A percentile compares a stretch with the other conserved stretches of the same genome.
Evolutionary conservation across 2,113 vertebrate species (phyloP).

Genomic region (Triplophysa siluroides): DNA sequence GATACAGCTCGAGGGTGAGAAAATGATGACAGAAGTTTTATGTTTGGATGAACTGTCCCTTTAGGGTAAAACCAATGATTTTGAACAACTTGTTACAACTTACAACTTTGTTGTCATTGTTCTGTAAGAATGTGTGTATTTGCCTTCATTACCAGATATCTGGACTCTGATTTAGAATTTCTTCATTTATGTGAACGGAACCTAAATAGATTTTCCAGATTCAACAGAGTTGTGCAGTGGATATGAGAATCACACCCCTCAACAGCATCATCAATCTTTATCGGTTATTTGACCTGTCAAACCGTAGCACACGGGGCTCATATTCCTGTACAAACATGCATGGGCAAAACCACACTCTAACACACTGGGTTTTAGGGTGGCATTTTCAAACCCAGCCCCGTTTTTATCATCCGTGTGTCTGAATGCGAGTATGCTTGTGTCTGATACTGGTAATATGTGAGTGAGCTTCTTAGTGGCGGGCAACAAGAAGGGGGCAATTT

Average conservation of each 20-base stretch:
- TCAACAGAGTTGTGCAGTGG: not conserved
- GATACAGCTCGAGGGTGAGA: too few species aligned
- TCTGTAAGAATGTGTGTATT: slow-evolving; percentile 9
- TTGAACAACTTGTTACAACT: slow-evolving; percentile 7
- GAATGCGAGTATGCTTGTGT: slow-evolving; percentile 40
- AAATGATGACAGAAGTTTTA: too few species aligned
- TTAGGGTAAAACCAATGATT: too few species aligned
- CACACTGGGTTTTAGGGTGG: not conserved
- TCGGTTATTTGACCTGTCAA: slow-evolving; percentile 31
- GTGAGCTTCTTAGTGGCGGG: slow-evolving; percentile 44
- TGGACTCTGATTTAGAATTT: not conserved
- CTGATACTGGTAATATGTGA: slow-evolving; percentile 12
- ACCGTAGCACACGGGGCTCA: not conserved
- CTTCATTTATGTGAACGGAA: not conserved
- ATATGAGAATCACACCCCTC: not conserved
- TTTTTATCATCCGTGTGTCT: slow-evolving; percentile 2
- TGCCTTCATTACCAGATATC: slow-evolving; percentile 2
- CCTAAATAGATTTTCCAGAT: not conserved
- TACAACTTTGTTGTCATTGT: not conserved
- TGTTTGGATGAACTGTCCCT: too few species aligned
- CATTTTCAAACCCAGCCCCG: not conserved
- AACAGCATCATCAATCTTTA: slow-evolving; percentile 28
- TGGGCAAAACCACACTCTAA: not conserved
- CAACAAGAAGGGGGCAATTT: slow-evolving; percentile 53
- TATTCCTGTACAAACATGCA: slow-evolving; percentile 25